A percentile compares a stretch with the other conserved stretches of the same genome.
Evolutionary conservation across 1,140 invertebrate species (phyloP).

Genomic region (Anastatus disparis): DNA sequence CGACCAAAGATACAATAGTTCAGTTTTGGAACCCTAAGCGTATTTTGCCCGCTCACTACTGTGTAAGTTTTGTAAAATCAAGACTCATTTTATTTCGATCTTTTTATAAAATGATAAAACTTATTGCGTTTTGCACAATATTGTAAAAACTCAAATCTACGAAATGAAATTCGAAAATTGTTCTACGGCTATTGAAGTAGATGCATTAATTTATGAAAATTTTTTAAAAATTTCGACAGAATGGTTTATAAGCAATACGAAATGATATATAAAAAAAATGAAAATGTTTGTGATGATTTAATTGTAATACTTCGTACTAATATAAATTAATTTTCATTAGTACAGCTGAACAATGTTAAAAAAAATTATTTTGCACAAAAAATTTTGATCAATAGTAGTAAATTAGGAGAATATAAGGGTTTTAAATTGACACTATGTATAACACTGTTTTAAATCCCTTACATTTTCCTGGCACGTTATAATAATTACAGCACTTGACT

Average conservation of each 20-base stretch:
- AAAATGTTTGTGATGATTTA: constrained; percentile 1
- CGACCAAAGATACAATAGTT: background rate
- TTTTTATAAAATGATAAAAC: background rate
- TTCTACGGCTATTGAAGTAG: background rate
- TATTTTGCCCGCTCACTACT: too few species aligned
- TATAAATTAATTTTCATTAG: constrained; percentile 18
- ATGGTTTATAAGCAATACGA: background rate
- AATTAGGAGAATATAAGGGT: too few species aligned
- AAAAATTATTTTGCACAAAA: constrained; percentile 16
- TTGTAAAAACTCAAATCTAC: background rate
- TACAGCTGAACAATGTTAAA: background rate
- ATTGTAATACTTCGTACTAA: background rate
- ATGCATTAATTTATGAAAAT: background rate
- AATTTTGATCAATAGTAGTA: constrained; percentile 5
- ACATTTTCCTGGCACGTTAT: too few species aligned
- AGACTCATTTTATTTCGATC: background rate
- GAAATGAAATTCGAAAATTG: too few species aligned
- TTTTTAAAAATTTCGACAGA: background rate
- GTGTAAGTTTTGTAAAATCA: constrained; percentile 2
- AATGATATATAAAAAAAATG: constrained; percentile 7
- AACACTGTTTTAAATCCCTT: too few species aligned
- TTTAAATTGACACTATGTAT: too few species aligned
- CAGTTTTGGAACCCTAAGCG: background rate
- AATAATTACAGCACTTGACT: background rate
- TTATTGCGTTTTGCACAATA: background rate